Conservation (phyloP, 2,888 invertebrate genomes). For the Phortica magna region DNA sequence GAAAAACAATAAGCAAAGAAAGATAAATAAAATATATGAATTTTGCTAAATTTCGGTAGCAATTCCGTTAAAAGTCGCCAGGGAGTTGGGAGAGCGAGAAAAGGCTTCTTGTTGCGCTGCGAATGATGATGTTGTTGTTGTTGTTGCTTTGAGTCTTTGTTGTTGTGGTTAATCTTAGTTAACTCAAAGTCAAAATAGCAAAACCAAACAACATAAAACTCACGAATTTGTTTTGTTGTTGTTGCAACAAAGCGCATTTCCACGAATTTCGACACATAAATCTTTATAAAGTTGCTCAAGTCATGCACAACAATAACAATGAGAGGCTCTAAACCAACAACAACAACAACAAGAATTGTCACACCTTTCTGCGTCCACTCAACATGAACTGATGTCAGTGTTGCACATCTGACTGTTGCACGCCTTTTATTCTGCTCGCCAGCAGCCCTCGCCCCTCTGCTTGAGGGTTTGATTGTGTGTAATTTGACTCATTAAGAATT, state of each 20-base stretch:
- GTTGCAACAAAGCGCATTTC: conserved; percentile 54
- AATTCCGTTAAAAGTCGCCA: conserved; percentile 65
- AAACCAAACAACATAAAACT: conserved; percentile 43
- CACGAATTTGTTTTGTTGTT: conserved; percentile 16
- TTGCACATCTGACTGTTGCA: conserved; percentile 4
- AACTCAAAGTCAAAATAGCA: conserved; percentile 33
- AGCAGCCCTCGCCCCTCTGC: conserved; percentile 32
- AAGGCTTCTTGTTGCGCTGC: background rate
- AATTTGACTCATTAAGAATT: conserved; percentile 76
- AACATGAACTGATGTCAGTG: conserved; percentile 46
- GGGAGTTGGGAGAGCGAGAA: background rate
- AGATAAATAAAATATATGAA: conserved; percentile 28
- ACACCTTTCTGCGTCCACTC: conserved; percentile 72
- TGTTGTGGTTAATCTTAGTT: conserved; percentile 42
- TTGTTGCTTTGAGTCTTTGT: background rate
- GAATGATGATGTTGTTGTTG: conserved; percentile 5
- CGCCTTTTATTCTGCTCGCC: background rate
- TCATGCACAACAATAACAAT: conserved; percentile 49
- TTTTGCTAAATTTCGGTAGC: conserved; percentile 56
- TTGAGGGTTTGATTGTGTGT: conserved; percentile 53
- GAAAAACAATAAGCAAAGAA: background rate
- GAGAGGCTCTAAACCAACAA: background rate
- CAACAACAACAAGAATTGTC: conserved; percentile 61
- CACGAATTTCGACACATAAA: conserved; percentile 65
- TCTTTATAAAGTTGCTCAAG: conserved; percentile 64